Percentiles rank a stretch among this genome's conserved stretches.
Conservation (phyloP, 2,888 invertebrate species). For the Prosapia bicincta region DNA sequence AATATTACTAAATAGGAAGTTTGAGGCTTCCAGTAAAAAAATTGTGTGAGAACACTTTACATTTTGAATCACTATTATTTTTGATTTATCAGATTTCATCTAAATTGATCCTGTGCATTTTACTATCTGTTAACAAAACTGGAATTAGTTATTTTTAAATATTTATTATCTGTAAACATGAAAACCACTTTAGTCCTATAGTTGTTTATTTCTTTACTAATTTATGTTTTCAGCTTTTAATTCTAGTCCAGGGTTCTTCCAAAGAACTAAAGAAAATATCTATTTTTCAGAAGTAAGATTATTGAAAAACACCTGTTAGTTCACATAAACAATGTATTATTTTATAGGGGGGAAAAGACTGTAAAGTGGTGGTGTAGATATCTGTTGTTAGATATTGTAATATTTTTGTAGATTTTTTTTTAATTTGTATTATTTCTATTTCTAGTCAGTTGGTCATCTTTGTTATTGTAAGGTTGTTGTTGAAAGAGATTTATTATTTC, state of each 20-base stretch:
- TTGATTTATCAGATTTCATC: no score
- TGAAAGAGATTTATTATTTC: slow-evolving; percentile 9
- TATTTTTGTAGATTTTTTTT: slow-evolving; percentile 25
- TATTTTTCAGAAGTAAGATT: background rate
- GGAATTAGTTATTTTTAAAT: no score
- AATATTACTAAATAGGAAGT: no score
- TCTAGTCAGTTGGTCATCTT: slow-evolving; percentile 27
- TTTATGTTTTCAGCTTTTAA: background rate
- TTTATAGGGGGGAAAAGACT: background rate
- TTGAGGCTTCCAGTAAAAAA: no score
- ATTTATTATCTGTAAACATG: no score
- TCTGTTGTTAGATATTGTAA: slow-evolving; percentile 15
- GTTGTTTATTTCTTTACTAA: no score
- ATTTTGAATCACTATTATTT: no score
- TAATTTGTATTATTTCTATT: slow-evolving; percentile 22
- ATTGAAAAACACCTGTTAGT: background rate
- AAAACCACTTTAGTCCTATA: no score
- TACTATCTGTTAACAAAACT: no score
- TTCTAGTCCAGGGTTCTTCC: background rate
- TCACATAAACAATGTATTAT: background rate
- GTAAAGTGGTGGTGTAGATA: background rate
- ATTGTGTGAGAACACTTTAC: no score
- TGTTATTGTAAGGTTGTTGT: slow-evolving; percentile 22
- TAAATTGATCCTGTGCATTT: no score
- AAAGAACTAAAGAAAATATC: background rate